A percentile compares a stretch with the other conserved stretches of the same genome.
These are phyloP conservation scores for Samia ricini DNA, from an alignment of 1,140 invertebrate genomes.

Conservation along the genomic window DNA sequence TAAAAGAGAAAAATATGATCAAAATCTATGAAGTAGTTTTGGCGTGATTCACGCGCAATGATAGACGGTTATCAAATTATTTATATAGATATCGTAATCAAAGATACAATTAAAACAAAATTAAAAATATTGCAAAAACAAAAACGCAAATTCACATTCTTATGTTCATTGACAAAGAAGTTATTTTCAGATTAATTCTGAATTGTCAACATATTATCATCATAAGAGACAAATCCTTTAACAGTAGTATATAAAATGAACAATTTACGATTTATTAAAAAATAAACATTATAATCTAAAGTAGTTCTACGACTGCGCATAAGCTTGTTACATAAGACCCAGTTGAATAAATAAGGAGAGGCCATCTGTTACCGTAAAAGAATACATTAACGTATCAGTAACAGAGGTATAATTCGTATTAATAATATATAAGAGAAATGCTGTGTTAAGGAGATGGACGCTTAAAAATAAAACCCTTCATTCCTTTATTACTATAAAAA, in stretches of 20 bases:
- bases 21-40: too few species aligned
- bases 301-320: not conserved
- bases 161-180: too few species aligned
- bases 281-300: not conserved
- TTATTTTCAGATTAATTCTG: too few species aligned
- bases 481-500: not conserved
- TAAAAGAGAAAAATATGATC: too few species aligned
- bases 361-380: not conserved
- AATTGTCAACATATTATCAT: not conserved
- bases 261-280: not conserved
- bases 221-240: not conserved
- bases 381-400: not conserved
- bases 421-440: not conserved
- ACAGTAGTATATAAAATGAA: not conserved
- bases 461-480: not conserved
- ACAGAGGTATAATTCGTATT: not conserved
- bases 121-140: too few species aligned
- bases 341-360: not conserved
- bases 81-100: too few species aligned
- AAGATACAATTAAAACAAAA: too few species aligned
- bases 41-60: too few species aligned
- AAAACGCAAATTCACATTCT: too few species aligned
- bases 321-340: not conserved
- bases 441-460: not conserved
- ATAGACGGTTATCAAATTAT: too few species aligned